Evolutionary conservation across 1,140 invertebrate species (phyloP), one percentile per base, ranked within the genome.

Genomic region (Aphaenogaster rudis): DNA sequence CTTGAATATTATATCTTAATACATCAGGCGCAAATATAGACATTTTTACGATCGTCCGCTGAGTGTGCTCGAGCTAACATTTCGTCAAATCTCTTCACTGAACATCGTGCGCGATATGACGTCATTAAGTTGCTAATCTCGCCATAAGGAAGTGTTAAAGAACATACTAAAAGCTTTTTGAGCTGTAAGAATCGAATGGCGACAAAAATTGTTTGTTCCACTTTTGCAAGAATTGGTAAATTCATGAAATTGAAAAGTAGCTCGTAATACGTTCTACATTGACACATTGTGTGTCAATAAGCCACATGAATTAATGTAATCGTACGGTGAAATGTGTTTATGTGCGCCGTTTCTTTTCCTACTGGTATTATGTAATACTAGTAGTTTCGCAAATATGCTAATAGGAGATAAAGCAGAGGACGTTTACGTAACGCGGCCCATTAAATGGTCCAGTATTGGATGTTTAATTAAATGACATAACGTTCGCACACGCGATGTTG

Each of bases 201-300:
- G 66, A 33, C 33, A 77, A 77, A 28, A 39, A 61, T 42, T 77
- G 39, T 61, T 45, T 8, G 15, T 39, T 54, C n/a, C 54, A 45
- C 8, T 61, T 61, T 77, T 45, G 48, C 39, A 3, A 5, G 52
- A 57, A 13, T 57, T n/a, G n/a, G 3, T 61, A 77, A 77, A 77
- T 59, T 77, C 5, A 45, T 21, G 15, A 61, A 21, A 77, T 77
- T 77, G 36, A 28, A 45, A 76, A 77, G 21, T 61, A 77, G 3
- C 39, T 45, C 39, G 39, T 28, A 57, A 61, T 61, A 77, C 36
- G 4, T 45, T 77, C 15, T 15, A 15, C 17, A 15, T 61, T 61
- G 54, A 77, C 36, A 61, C 36, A 13, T 61, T 5, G n/a, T 63
- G 28, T n/a, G n/a, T 67, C 42, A 57, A 61, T 77, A 21, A 36